A percentile compares a stretch with the other conserved stretches of the same genome.
These are phyloP conservation scores for Tauraco erythrolophus DNA, from an alignment of 2,113 vertebrate genomes.

Conservation along the genomic window DNA sequence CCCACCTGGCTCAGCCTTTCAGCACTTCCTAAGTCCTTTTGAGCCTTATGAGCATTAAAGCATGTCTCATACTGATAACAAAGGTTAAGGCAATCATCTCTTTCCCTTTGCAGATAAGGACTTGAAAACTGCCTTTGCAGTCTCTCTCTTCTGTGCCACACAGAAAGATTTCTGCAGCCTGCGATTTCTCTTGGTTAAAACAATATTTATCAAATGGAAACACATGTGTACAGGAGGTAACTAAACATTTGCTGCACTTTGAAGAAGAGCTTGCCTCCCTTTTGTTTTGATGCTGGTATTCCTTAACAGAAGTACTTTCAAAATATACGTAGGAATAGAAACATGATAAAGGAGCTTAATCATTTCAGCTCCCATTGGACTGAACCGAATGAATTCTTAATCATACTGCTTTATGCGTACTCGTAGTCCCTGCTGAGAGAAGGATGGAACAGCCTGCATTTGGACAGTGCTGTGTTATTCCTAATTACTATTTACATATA, in stretches of 20 bases:
- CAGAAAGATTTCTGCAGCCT: constrained; percentile 4
- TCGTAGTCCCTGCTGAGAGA: not conserved
- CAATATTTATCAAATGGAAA: constrained; percentile 59
- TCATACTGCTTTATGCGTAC: not conserved
- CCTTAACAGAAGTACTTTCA: not conserved
- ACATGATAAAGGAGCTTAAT: constrained; percentile 38
- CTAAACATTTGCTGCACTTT: constrained; percentile 8
- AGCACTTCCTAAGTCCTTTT: constrained; percentile 18
- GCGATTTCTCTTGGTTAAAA: constrained; percentile 5
- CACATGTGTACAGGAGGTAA: constrained; percentile 36
- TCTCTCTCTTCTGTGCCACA: not conserved
- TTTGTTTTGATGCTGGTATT: not conserved
- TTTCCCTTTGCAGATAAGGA: constrained; percentile 64
- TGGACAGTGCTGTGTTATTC: not conserved
- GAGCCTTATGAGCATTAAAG: constrained; percentile 37
- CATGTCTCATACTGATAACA: constrained; percentile 45
- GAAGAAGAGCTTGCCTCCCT: not conserved
- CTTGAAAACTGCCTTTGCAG: constrained; percentile 50
- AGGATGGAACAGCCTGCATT: not conserved
- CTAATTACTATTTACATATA: not conserved
- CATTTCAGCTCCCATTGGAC: constrained; percentile 22
- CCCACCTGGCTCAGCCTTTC: not conserved
- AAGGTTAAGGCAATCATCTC: constrained; percentile 61
- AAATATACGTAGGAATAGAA: not conserved
- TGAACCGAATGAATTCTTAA: constrained; percentile 38